These are phyloP conservation scores for Pocillopora verrucosa DNA, from an alignment of 64 coral and sea anemone genomes.

Conservation along the genomic window DNA sequence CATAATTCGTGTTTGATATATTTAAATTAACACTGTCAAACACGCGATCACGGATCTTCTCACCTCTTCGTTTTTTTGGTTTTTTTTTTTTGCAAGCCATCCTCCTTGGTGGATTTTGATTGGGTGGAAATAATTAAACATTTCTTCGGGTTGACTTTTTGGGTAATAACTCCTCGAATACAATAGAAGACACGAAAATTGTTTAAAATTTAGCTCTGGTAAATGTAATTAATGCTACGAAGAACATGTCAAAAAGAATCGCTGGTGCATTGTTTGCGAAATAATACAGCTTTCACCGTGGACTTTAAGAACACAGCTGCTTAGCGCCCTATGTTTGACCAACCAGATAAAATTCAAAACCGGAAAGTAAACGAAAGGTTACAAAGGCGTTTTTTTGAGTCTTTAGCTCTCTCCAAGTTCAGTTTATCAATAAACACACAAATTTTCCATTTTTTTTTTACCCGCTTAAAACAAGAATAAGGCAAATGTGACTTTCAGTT, in stretches of 20 bases:
- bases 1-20: background rate
- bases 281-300: background rate
- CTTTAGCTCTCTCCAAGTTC: no score
- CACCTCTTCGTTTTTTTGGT: no score
- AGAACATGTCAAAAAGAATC: background rate
- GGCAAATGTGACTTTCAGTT: background rate
- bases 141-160: background rate
- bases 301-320: background rate
- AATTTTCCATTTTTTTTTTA: no score
- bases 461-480: background rate
- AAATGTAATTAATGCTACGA: background rate
- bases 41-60: background rate
- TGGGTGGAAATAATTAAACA: slow-evolving; percentile 4
- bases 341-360: background rate
- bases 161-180: no score
- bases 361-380: background rate
- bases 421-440: no score
- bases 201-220: background rate
- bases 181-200: background rate
- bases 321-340: background rate
- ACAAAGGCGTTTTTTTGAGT: background rate
- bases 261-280: background rate
- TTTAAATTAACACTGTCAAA: background rate
- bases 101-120: background rate
- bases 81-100: background rate